These are phyloP conservation scores for Cottus gobio DNA, from an alignment of 2,113 vertebrate species.

Conservation along the genomic window DNA sequence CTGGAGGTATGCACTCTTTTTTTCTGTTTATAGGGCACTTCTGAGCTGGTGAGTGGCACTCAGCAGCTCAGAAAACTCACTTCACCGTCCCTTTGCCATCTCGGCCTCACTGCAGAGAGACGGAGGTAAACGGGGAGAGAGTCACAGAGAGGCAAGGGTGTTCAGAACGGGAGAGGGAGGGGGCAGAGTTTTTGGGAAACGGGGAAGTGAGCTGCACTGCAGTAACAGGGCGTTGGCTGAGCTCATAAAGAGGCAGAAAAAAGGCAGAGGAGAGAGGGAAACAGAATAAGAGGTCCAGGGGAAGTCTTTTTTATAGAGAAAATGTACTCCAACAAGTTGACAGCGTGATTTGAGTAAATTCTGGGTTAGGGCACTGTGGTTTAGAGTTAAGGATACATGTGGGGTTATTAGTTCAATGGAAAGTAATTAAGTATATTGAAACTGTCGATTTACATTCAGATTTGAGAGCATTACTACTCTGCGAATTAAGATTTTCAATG, in stretches of 20 bases:
- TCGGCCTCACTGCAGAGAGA: constrained; percentile 75
- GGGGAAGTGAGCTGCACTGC: constrained; percentile 81
- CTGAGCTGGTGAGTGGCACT: constrained; percentile 33
- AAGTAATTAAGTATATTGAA: neutral
- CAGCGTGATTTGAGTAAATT: neutral
- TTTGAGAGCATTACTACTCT: neutral
- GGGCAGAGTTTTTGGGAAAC: constrained; percentile 49
- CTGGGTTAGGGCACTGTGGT: neutral
- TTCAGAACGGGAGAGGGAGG: constrained; percentile 49
- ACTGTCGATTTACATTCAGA: neutral
- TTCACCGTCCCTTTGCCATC: constrained; percentile 42
- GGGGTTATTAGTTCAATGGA: neutral
- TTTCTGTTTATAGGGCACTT: constrained; percentile 37
- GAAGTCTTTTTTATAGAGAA: neutral
- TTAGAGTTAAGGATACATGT: neutral
- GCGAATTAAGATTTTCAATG: neutral
- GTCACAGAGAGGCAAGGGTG: constrained; percentile 38
- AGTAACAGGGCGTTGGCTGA: constrained; percentile 84
- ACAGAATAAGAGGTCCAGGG: constrained; percentile 3
- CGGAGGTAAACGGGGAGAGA: constrained; percentile 25
- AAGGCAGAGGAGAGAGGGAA: constrained; percentile 32
- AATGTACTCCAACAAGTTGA: neutral
- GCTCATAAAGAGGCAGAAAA: constrained; percentile 42
- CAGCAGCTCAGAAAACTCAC: constrained; percentile 32
- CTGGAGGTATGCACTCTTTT: neutral